These are phyloP conservation scores for Geotrupes spiniger DNA, from an alignment of 2,888 invertebrate genomes.

Conservation along the genomic window DNA sequence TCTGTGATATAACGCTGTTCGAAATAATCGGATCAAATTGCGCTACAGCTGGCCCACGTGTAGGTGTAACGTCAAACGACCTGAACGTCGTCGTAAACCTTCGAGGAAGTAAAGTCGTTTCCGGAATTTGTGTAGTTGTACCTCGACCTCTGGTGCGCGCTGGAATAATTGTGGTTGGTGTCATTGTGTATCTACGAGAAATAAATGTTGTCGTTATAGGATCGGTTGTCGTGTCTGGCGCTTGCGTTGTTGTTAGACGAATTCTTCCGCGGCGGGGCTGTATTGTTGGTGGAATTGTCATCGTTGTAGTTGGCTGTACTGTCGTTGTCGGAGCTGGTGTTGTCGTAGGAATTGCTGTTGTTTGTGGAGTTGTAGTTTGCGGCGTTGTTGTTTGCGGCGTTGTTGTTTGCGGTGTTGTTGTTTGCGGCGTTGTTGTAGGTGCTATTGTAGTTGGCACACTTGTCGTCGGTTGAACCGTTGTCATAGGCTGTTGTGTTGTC, in stretches of 20 bases:
- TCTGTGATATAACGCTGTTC: neutral
- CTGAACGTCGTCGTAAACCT: slow-evolving; percentile 48
- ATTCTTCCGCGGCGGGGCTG: slow-evolving; percentile 17
- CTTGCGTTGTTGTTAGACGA: slow-evolving; percentile 10
- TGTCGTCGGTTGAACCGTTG: slow-evolving; percentile 15
- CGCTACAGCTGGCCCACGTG: slow-evolving; percentile 15
- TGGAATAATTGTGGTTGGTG: slow-evolving; percentile 13
- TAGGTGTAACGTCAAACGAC: no score
- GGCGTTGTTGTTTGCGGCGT: slow-evolving; percentile 16
- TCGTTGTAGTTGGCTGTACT: slow-evolving; percentile 27
- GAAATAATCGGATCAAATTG: slow-evolving; percentile 1
- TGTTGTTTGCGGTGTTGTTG: slow-evolving; percentile 22
- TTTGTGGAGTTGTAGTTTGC: slow-evolving; percentile 13
- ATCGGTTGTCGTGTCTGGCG: slow-evolving; percentile 11
- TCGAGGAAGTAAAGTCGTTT: slow-evolving; percentile 46
- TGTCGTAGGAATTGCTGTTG: slow-evolving; percentile 26
- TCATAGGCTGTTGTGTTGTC: slow-evolving; percentile 3
- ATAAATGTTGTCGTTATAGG: slow-evolving; percentile 13
- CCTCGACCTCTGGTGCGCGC: slow-evolving; percentile 38
- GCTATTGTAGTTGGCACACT: slow-evolving; percentile 28
- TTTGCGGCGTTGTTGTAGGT: slow-evolving; percentile 44
- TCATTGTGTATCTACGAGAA: slow-evolving; percentile 9
- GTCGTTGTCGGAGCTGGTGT: slow-evolving; percentile 27
- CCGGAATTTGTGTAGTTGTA: slow-evolving; percentile 42
- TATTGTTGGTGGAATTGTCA: slow-evolving; percentile 17